A percentile compares a stretch with the other conserved stretches of the same genome.
Conservation (phyloP, 2,113 vertebrate species). For the Rhinolophus sinicus region DNA sequence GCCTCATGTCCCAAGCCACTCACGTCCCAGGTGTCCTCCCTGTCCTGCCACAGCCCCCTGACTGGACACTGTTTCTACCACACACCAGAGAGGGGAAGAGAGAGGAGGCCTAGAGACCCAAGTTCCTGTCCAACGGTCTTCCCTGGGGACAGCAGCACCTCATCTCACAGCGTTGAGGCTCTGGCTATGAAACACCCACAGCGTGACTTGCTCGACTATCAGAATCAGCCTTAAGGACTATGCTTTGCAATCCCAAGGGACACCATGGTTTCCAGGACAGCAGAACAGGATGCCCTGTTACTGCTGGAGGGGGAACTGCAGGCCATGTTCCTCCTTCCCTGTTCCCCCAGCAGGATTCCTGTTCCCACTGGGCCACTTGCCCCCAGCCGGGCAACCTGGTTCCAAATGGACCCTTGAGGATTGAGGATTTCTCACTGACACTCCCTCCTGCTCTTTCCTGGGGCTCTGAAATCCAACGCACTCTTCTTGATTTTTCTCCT, state of each 20-base stretch:
- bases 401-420: background rate
- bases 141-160: background rate
- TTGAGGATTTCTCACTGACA: background rate
- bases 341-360: background rate
- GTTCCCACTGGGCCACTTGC: background rate
- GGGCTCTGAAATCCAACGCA: background rate
- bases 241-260: background rate
- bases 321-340: background rate
- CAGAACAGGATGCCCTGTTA: background rate
- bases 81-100: too few species aligned
- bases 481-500: background rate
- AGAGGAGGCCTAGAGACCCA: too few species aligned
- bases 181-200: too few species aligned
- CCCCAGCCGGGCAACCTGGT: background rate
- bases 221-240: background rate
- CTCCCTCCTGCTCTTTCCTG: background rate
- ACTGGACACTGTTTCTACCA: background rate
- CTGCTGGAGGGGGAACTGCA: accelerated
- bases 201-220: background rate
- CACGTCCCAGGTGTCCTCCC: background rate
- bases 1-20: background rate
- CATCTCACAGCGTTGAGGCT: background rate
- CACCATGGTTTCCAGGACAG: background rate
- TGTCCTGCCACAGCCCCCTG: background rate
- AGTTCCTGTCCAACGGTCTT: background rate